phyloP scores from a whole-genome alignment of 2,888 invertebrate genomes.

The Lymantria dispar region DNA sequence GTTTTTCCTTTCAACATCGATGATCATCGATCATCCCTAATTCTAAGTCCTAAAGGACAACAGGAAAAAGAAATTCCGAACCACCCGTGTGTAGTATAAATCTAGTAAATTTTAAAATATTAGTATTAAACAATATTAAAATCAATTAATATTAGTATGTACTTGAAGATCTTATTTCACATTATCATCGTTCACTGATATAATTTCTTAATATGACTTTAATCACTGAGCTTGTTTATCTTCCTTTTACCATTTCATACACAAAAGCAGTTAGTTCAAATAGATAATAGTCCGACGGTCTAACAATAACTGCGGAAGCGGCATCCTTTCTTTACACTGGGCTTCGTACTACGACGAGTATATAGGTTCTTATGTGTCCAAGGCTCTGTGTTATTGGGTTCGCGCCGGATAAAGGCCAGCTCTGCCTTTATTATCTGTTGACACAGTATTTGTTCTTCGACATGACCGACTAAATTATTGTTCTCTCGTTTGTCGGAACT shows the following conservation, averaged over 20 bases:
- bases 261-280: no score
- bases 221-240: no score
- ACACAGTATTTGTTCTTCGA: slow-evolving; percentile 58
- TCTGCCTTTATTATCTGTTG: slow-evolving; percentile 62
- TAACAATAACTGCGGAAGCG: slow-evolving; percentile 49
- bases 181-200: slow-evolving; percentile 28
- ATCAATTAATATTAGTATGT: no score
- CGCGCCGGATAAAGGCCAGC: slow-evolving; percentile 46
- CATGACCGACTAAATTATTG: slow-evolving; percentile 56
- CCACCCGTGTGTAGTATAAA: no score
- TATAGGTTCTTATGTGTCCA: slow-evolving; percentile 52
- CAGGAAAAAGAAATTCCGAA: no score
- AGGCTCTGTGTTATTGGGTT: slow-evolving; percentile 52
- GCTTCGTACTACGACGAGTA: slow-evolving; percentile 27
- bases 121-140: no score
- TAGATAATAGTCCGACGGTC: slow-evolving; percentile 33
- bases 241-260: slow-evolving; percentile 41
- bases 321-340: slow-evolving; percentile 54
- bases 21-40: no score
- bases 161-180: no score
- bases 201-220: slow-evolving; percentile 12
- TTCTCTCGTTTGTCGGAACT: slow-evolving; percentile 40
- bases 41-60: no score
- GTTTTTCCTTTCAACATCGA: no score
- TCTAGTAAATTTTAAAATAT: no score